Conservation (phyloP, 1,140 invertebrate species). For the Diabrotica undecimpunctata region DNA sequence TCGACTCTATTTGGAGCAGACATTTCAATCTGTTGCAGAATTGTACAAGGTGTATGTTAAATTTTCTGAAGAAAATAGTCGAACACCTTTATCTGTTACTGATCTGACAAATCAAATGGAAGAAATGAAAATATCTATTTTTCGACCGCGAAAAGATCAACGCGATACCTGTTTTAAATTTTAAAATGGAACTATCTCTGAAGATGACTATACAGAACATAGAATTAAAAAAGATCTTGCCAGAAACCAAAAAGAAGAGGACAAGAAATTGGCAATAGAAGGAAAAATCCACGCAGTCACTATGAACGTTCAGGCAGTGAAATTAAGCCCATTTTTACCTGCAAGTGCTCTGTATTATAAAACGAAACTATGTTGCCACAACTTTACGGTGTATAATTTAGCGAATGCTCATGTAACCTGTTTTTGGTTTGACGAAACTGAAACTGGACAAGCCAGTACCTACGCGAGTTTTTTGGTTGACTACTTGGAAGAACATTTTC, state of each 20-base stretch:
- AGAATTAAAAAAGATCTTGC: constrained; percentile 14
- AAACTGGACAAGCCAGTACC: too few relatives aligned
- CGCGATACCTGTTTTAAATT: constrained; percentile 41
- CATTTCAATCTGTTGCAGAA: constrained; percentile 11
- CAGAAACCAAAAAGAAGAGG: constrained; percentile 13
- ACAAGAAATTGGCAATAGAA: constrained; percentile 16
- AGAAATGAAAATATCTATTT: constrained; percentile 20
- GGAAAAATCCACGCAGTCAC: constrained; percentile 15
- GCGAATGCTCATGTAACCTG: too few relatives aligned
- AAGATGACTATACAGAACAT: constrained; percentile 14
- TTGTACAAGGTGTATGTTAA: constrained; percentile 5
- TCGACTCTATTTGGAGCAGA: constrained; percentile 23
- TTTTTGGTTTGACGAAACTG: too few relatives aligned
- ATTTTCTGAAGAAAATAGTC: neutral
- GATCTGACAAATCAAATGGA: constrained; percentile 4
- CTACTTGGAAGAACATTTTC: too few relatives aligned
- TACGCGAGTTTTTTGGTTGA: too few relatives aligned
- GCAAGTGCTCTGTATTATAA: too few relatives aligned
- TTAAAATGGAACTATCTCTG: constrained; percentile 15
- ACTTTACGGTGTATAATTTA: too few relatives aligned
- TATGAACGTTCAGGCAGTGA: too few relatives aligned
- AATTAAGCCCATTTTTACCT: too few relatives aligned
- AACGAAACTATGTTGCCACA: too few relatives aligned
- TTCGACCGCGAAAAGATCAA: constrained; percentile 43
- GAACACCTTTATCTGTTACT: neutral